Evolutionary conservation across 2,888 invertebrate genomes (phyloP), one percentile per base, ranked within the genome.

Genomic region (Archips crataeganus): DNA sequence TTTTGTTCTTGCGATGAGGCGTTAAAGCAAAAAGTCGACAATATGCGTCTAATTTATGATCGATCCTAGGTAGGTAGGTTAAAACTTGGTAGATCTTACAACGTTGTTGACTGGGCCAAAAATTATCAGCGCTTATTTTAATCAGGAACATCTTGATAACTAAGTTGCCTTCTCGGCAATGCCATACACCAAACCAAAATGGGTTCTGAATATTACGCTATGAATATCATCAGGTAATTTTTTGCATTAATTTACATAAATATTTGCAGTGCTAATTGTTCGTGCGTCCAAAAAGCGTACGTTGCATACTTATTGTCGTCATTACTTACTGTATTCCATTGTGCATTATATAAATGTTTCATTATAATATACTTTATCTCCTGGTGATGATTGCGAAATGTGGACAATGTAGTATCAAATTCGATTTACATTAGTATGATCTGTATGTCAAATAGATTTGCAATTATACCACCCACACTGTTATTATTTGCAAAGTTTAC

Each of bases 401-500:
- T 61, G 42, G 51, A 64, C 62, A 71, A 75, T 75, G 75, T 75
- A 74, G 77, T 78, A 62, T 47, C 77, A 81, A 67, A 78, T 83
- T 82, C 77, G 79, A 81, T 79, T 79, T 84, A 84, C 83, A 82
- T 84, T 78, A 82, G 83, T 82, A 84, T 86, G 84, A 85, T 87
- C 80, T 76, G 79, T 84, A 78, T 74, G 60, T 75, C 75, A 79
- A 75, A 78, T 78, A 71, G 75, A 79, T 87, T 89, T 81, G 86
- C 84, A 84, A 86, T 70, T 69, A 83, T 83, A 78, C 81, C 84
- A 82, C 87, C 88, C 80, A 89, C 87, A 76, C 76, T 79, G 76
- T 81, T 79, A 85, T 87, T 89, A 89, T 87, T 88, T 84, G 86
- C 85, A 83, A 85, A 83, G 79, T 81, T 64, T 78, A 86, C 89